Percentiles rank a stretch among this genome's conserved stretches.
phyloP scores from a whole-genome alignment of 1,140 invertebrate genomes.

The Paramacrobiotus metropolitanus region DNA sequence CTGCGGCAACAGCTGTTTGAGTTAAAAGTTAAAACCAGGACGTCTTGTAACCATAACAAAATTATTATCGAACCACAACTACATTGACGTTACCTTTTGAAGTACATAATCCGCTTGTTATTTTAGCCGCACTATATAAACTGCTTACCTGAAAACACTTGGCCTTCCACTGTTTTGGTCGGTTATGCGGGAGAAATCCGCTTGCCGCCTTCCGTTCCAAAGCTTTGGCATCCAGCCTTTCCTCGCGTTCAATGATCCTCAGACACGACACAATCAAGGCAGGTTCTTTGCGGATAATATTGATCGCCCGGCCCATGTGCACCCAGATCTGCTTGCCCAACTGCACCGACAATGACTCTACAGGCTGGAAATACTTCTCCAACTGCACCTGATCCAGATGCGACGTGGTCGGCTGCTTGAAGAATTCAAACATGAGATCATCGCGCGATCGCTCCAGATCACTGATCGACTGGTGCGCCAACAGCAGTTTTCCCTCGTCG shows the following conservation, averaged over 20 bases:
- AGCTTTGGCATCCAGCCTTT: constrained; percentile 61
- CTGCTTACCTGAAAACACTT: constrained; percentile 35
- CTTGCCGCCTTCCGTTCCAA: constrained; percentile 47
- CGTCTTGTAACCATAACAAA: no score
- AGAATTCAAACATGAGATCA: constrained; percentile 76
- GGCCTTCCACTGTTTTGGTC: constrained; percentile 73
- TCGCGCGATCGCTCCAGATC: constrained; percentile 89
- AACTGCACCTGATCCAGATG: constrained; percentile 42
- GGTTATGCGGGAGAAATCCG: constrained; percentile 68
- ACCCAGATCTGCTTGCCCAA: constrained; percentile 73
- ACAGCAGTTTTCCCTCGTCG: constrained; percentile 72
- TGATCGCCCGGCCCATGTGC: constrained; percentile 64
- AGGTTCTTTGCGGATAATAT: constrained; percentile 79
- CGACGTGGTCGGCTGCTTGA: constrained; percentile 66
- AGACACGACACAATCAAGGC: constrained; percentile 84
- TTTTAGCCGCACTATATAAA: no score
- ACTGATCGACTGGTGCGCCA: constrained; percentile 53
- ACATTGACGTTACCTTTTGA: no score
- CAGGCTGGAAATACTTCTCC: constrained; percentile 84
- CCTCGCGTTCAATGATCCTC: constrained; percentile 85
- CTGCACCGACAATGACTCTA: constrained; percentile 64
- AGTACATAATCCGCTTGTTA: no score
- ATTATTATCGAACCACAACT: no score
- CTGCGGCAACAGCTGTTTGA: no score
- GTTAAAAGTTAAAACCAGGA: no score